Base-by-base conservation (phyloP, 2,888 invertebrate species). In the Schrankia costaestrigalis region DNA sequence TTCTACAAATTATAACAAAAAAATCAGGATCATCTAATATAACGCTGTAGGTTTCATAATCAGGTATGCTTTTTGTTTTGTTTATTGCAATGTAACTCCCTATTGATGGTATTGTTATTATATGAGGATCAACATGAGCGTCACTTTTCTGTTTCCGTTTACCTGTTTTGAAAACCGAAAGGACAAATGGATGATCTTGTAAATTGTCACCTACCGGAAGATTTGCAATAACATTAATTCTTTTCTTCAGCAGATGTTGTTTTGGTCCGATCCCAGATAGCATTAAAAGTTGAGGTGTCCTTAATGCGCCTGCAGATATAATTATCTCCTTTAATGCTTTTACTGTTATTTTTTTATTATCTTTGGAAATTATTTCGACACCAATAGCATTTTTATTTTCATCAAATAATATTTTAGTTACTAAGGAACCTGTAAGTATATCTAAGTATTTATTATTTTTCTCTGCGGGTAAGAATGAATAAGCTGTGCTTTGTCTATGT, bases 251-350 rank as follows among this genome's bases (percentile, higher is more conserved):
- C 1, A 89, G 52, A 25, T 86, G 76, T 0, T 64, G 36, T 22
- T 43, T 58, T 0, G 88, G 88, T 1, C 89, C 89, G 1, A 89
- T 56, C 0, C 89, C 88, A 0, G 89, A 89, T 0, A 89, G 56
- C 73, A 87, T 79, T 0, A 89, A 55, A 0, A 89, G 47, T 36
- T 88, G 78, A 0, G 89, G 84, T 0, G 84, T 75, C 35, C 83
- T 80, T 8, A 89, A 65, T 2, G 71, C 56, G 4, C 89, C 89
- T 1, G 79, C 84, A 1, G 84, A 73, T 8, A 89, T 25, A 25
- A 89, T 81, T 0, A 89, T 65, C 52, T 90, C 89, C 41, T 77
- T 86, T 6, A 33, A 75, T 1, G 72, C 79, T 13, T 39, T 55
- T 0, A 69, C 19, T 59, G 64, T 21, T 66, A 47, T 1, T 38